Conservation (phyloP, 2,888 invertebrate genomes). For the Blastobasis adustella region DNA sequence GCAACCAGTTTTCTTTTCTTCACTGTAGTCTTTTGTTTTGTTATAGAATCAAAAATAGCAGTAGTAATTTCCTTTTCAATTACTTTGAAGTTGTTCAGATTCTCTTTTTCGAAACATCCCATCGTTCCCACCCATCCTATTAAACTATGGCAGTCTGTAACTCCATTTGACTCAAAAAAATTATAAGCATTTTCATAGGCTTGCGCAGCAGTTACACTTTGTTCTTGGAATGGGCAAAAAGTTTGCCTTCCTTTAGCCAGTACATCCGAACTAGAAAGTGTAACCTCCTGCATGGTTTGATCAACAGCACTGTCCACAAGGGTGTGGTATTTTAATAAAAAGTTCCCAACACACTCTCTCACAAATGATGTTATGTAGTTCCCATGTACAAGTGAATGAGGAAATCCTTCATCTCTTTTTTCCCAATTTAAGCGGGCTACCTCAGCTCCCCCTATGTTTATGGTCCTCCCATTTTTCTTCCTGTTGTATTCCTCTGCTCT, state of each 20-base stretch:
- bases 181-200: neutral
- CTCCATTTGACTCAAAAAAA: neutral
- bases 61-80: neutral
- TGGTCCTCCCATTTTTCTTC: neutral
- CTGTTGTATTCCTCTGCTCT: neutral
- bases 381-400: slow-evolving; percentile 1
- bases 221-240: neutral
- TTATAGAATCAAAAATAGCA: neutral
- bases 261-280: neutral
- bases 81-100: neutral
- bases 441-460: neutral
- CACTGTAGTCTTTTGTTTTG: too few relatives aligned
- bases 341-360: too few relatives aligned
- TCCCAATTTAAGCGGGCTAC: neutral
- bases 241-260: slow-evolving; percentile 2
- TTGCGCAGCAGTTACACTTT: slow-evolving; percentile 1
- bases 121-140: neutral
- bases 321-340: too few relatives aligned
- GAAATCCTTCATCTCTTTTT: neutral
- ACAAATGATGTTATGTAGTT: too few relatives aligned
- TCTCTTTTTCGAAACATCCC: neutral
- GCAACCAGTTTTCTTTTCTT: neutral
- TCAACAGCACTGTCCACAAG: too few relatives aligned
- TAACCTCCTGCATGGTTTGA: too few relatives aligned
- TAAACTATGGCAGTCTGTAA: neutral